These are phyloP conservation scores for Stenodema calcarata DNA, from an alignment of 2,888 invertebrate genomes.

Conservation along the genomic window DNA sequence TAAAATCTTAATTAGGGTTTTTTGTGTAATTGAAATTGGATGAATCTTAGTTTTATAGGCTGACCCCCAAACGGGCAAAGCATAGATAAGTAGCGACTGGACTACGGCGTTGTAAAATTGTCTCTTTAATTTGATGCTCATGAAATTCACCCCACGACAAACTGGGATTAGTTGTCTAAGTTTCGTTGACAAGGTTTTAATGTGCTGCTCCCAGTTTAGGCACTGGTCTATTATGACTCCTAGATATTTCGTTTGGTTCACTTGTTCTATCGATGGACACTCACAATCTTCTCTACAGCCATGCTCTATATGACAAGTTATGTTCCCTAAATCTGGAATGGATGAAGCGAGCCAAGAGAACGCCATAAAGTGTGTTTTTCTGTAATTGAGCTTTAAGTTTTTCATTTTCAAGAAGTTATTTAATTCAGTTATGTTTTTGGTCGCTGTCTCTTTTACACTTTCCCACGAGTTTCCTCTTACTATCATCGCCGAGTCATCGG, in stretches of 20 bases:
- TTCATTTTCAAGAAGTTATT: not conserved
- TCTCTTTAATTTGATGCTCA: not conserved
- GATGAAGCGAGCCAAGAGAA: not conserved
- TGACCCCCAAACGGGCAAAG: no score
- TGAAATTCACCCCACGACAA: constrained; percentile 12
- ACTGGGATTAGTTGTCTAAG: constrained; percentile 1
- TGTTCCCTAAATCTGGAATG: not conserved
- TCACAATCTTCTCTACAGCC: no score
- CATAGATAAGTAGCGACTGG: no score
- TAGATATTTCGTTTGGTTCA: not conserved
- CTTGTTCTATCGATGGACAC: not conserved
- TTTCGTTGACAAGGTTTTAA: not conserved
- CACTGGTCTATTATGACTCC: constrained; percentile 12
- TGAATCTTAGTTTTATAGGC: no score
- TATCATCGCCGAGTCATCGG: constrained; percentile 32
- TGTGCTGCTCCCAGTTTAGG: not conserved
- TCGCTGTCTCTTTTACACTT: not conserved
- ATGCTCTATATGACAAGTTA: not conserved
- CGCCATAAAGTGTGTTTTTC: not conserved
- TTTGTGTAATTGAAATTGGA: no score
- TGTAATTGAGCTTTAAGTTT: not conserved
- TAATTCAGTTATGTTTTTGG: not conserved
- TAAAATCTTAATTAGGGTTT: no score
- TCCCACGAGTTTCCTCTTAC: constrained; percentile 33
- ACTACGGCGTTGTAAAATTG: no score